Evolutionary conservation across 2,888 invertebrate species (phyloP).

Genomic region (Brenthis daphne): DNA sequence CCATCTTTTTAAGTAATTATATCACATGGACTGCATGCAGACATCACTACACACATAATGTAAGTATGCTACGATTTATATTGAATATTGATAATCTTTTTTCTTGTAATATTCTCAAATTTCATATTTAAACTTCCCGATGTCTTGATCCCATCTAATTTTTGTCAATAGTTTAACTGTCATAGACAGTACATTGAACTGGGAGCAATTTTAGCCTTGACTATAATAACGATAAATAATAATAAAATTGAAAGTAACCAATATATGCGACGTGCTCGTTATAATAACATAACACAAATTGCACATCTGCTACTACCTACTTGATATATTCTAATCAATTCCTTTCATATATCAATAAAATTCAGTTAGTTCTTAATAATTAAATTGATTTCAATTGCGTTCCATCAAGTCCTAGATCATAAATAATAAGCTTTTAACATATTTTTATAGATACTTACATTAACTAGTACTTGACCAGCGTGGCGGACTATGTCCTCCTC

Average conservation of each 20-base stretch:
- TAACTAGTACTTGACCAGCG: too few species aligned
- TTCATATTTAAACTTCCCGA: not conserved
- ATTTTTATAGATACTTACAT: too few species aligned
- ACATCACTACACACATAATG: constrained; percentile 73
- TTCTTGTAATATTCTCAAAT: not conserved
- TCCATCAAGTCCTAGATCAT: constrained; percentile 6
- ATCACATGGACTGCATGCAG: constrained; percentile 73
- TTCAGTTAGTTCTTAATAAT: constrained; percentile 26
- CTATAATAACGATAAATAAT: constrained; percentile 30
- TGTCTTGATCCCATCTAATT: constrained; percentile 6
- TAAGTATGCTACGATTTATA: constrained; percentile 52
- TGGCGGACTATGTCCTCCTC: too few species aligned
- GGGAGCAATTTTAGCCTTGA: constrained; percentile 26
- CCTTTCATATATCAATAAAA: constrained; percentile 21
- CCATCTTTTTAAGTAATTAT: constrained; percentile 72
- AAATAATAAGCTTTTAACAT: not conserved
- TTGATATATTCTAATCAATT: constrained; percentile 24
- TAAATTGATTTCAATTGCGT: constrained; percentile 29
- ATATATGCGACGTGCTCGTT: constrained; percentile 18
- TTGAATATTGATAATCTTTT: not conserved
- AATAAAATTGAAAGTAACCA: constrained; percentile 23
- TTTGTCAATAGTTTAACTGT: constrained; percentile 2
- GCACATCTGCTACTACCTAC: constrained; percentile 23
- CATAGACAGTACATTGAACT: constrained; percentile 29
- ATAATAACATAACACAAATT: constrained; percentile 16